phyloP scores from a whole-genome alignment of 2,888 invertebrate genomes.

The Spisula solida region DNA sequence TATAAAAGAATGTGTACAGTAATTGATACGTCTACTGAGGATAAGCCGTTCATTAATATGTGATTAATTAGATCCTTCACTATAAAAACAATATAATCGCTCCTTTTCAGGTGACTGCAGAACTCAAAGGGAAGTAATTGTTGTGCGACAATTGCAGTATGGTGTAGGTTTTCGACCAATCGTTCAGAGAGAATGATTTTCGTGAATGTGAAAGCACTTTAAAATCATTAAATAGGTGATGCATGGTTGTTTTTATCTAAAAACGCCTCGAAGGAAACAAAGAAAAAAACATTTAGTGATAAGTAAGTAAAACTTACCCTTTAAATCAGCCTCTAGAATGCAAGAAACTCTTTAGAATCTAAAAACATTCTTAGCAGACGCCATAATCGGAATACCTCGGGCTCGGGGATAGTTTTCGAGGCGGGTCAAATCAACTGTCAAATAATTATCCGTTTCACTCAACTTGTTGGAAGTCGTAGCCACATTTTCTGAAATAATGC shows the following conservation, averaged over 20 bases:
- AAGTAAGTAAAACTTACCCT: background rate
- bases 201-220: too few species aligned
- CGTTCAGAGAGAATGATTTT: background rate
- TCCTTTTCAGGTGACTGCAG: too few species aligned
- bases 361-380: background rate
- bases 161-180: background rate
- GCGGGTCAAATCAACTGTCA: background rate
- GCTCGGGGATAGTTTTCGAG: background rate
- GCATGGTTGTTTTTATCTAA: background rate
- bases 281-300: background rate
- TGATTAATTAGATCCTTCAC: too few species aligned
- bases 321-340: background rate
- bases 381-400: constrained; percentile 7
- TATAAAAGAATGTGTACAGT: too few species aligned
- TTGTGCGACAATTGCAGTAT: background rate
- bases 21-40: too few species aligned
- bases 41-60: too few species aligned
- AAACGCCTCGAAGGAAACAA: background rate
- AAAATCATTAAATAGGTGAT: background rate
- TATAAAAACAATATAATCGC: too few species aligned
- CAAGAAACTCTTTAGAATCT: background rate
- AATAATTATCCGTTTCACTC: background rate
- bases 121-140: too few species aligned
- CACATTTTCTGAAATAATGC: background rate
- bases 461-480: background rate